Evolutionary conservation across 2,797 vertebrate species (phyloP).

Genomic region (Buphagus erythrorhynchus): DNA sequence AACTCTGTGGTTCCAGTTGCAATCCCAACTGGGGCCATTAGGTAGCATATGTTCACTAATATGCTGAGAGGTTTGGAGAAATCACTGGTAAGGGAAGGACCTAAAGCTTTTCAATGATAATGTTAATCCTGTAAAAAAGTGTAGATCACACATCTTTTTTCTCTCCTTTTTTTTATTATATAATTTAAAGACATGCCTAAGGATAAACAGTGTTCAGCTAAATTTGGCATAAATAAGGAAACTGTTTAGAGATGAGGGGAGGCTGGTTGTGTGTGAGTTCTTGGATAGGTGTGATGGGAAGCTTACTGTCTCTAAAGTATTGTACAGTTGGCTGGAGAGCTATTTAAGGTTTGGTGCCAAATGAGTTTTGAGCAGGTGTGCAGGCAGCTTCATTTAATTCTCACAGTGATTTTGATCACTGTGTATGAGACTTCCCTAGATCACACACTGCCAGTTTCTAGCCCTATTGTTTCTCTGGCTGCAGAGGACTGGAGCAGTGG

Average conservation of each 20-base stretch:
- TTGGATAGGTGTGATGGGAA: not conserved
- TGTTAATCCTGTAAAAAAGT: not conserved
- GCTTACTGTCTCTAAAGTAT: not conserved
- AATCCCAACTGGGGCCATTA: not conserved
- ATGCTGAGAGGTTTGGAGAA: not conserved
- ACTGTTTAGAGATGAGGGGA: not conserved
- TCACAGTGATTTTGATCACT: not conserved
- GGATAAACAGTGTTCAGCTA: not conserved
- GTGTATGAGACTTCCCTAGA: not conserved
- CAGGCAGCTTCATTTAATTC: not conserved
- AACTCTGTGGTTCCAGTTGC: not conserved
- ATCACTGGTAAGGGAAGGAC: not conserved
- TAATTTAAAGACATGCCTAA: not conserved
- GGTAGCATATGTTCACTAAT: not conserved
- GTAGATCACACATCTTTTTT: not conserved
- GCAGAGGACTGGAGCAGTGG: not conserved
- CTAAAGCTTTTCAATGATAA: not conserved
- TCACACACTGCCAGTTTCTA: not conserved
- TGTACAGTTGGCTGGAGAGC: not conserved
- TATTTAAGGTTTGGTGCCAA: not conserved
- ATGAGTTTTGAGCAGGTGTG: not conserved
- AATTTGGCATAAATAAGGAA: not conserved
- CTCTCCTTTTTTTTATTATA: no score
- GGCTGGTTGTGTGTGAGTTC: not conserved
- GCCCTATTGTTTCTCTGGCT: not conserved